phyloP scores from a whole-genome alignment of 2,113 vertebrate species.

The Salvelinus sp. region DNA sequence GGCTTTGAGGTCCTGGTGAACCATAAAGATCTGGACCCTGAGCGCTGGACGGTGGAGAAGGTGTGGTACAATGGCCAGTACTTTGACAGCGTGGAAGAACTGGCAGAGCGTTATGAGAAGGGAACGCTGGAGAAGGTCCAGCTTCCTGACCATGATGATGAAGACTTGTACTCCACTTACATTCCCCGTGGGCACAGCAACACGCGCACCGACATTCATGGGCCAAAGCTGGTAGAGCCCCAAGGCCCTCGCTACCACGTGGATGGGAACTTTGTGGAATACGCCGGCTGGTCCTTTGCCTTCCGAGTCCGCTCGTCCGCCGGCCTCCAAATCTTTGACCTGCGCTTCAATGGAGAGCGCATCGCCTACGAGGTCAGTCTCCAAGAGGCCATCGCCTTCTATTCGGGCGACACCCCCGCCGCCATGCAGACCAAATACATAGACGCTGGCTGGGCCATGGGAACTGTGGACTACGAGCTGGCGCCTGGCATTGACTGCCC shows the following conservation, averaged over 20 bases:
- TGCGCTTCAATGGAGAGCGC: conserved; percentile 81
- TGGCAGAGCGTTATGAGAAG: conserved; percentile 70
- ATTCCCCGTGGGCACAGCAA: conserved; percentile 75
- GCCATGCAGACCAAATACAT: conserved; percentile 93
- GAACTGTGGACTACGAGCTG: conserved; percentile 78
- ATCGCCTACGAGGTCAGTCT: conserved; percentile 89
- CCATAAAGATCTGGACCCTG: conserved; percentile 73
- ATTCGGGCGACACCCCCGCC: conserved; percentile 82
- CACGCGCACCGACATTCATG: conserved; percentile 55
- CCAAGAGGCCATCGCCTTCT: conserved; percentile 88
- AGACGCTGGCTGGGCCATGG: conserved; percentile 87
- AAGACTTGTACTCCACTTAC: conserved; percentile 79
- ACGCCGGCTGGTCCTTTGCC: conserved; percentile 85
- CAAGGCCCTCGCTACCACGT: conserved; percentile 78
- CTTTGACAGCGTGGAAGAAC: conserved; percentile 76
- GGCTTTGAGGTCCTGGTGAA: conserved; percentile 88
- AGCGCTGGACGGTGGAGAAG: conserved; percentile 75
- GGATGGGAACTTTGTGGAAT: conserved; percentile 77
- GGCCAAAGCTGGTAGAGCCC: conserved; percentile 81
- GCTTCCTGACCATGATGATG: conserved; percentile 57
- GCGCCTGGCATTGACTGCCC: conserved; percentile 88
- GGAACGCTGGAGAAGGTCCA: conserved; percentile 61
- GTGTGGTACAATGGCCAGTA: conserved; percentile 87
- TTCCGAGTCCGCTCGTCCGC: conserved; percentile 83
- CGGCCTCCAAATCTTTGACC: conserved; percentile 85